A percentile compares a stretch with the other conserved stretches of the same genome.
Conservation (phyloP, 2,888 invertebrate genomes). For the Phaedon cochleariae region DNA sequence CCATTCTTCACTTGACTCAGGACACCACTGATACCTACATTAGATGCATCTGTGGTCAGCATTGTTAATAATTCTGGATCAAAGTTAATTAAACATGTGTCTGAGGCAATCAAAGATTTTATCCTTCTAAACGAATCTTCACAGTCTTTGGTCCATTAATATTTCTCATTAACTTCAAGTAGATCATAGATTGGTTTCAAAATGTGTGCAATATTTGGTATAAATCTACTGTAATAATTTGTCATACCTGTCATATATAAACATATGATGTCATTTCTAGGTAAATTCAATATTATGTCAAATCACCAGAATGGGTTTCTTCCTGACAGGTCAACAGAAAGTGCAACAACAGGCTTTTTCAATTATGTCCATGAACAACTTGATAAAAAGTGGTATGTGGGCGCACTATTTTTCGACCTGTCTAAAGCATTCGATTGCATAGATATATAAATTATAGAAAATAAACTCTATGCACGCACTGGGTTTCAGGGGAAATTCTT, state of each 20-base stretch:
- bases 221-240: slow-evolving; percentile 34
- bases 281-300: too few species aligned
- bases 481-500: too few species aligned
- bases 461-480: too few species aligned
- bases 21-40: slow-evolving; percentile 19
- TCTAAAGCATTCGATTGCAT: too few species aligned
- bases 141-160: slow-evolving; percentile 26
- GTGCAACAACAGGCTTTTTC: too few species aligned
- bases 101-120: slow-evolving; percentile 18
- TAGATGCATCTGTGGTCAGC: slow-evolving; percentile 20
- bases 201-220: slow-evolving; percentile 17
- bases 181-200: slow-evolving; percentile 32
- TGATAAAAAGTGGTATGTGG: too few species aligned
- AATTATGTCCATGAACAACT: too few species aligned
- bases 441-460: too few species aligned
- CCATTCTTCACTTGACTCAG: slow-evolving; percentile 8
- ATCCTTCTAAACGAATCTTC: slow-evolving; percentile 26
- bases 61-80: slow-evolving; percentile 22
- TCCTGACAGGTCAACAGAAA: too few species aligned
- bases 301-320: too few species aligned
- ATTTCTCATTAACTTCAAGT: slow-evolving; percentile 23
- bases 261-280: too few species aligned
- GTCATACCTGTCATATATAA: slow-evolving; percentile 29
- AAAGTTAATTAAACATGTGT: slow-evolving; percentile 24
- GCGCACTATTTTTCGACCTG: too few species aligned